phyloP scores from a whole-genome alignment of 2,888 invertebrate species.

The Pyrocoelia pectoralis region DNA sequence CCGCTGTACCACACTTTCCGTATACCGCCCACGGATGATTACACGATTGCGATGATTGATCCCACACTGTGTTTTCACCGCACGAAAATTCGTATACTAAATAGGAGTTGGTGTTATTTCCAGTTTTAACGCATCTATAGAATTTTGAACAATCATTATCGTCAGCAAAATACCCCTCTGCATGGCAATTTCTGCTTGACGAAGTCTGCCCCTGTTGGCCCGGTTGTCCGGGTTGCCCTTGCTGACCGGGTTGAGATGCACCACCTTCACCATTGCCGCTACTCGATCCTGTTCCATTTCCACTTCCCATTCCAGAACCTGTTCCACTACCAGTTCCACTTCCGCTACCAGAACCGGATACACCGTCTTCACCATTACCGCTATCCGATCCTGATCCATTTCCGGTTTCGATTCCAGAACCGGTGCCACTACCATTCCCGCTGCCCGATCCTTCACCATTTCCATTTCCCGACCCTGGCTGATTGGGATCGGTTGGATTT shows the following conservation, averaged over 20 bases:
- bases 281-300: no score
- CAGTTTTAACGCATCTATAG: neutral
- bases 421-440: no score
- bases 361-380: no score
- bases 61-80: conserved; percentile 70
- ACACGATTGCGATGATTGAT: conserved; percentile 71
- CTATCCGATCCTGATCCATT: no score
- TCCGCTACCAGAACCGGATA: no score
- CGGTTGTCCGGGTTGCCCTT: conserved; percentile 61
- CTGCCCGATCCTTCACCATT: no score
- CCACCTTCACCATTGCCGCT: no score
- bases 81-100: conserved; percentile 77
- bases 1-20: conserved; percentile 9
- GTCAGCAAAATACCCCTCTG: conserved; percentile 15
- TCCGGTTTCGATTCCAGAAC: no score
- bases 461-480: no score
- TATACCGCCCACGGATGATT: conserved; percentile 68
- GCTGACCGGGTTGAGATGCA: conserved; percentile 38
- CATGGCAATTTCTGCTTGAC: conserved; percentile 11
- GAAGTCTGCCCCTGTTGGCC: conserved; percentile 32
- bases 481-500: conserved; percentile 47
- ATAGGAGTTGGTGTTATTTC: conserved; percentile 48
- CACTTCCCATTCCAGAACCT: no score
- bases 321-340: no score
- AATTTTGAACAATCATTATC: neutral